Conservation (phyloP, 2,888 invertebrate species). For the Mycogona germanica region DNA sequence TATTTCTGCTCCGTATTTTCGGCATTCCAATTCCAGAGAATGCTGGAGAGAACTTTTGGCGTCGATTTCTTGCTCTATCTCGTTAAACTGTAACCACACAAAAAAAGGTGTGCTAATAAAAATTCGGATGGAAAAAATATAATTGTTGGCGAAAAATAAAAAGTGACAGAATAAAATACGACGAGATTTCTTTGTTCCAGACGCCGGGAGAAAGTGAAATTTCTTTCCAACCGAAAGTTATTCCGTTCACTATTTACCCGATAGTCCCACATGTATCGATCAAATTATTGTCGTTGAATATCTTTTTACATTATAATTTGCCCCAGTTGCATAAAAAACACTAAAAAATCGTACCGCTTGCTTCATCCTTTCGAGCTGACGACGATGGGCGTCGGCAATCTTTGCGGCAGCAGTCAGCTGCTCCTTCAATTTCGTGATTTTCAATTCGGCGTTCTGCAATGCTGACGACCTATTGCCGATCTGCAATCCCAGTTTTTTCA, state of each 20-base stretch:
- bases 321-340: background rate
- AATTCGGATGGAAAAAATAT: too few relatives aligned
- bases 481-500: too few relatives aligned
- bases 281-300: background rate
- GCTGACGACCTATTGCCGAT: too few relatives aligned
- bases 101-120: too few relatives aligned
- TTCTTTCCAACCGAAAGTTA: constrained; percentile 11
- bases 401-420: constrained; percentile 15
- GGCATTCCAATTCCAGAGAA: too few relatives aligned
- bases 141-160: too few relatives aligned
- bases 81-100: background rate
- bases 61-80: background rate
- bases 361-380: constrained; percentile 1
- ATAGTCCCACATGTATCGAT: background rate
- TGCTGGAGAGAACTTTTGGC: background rate
- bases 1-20: too few relatives aligned
- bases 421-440: constrained; percentile 12
- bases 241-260: constrained; percentile 4
- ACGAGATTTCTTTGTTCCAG: too few relatives aligned
- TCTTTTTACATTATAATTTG: background rate
- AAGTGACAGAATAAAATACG: too few relatives aligned
- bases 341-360: background rate
- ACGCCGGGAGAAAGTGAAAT: background rate
- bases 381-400: constrained; percentile 12
- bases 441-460: constrained; percentile 9